A percentile compares a stretch with the other conserved stretches of the same genome.
phyloP scores from a whole-genome alignment of 1,140 invertebrate species.

The Hyles euphorbiae region DNA sequence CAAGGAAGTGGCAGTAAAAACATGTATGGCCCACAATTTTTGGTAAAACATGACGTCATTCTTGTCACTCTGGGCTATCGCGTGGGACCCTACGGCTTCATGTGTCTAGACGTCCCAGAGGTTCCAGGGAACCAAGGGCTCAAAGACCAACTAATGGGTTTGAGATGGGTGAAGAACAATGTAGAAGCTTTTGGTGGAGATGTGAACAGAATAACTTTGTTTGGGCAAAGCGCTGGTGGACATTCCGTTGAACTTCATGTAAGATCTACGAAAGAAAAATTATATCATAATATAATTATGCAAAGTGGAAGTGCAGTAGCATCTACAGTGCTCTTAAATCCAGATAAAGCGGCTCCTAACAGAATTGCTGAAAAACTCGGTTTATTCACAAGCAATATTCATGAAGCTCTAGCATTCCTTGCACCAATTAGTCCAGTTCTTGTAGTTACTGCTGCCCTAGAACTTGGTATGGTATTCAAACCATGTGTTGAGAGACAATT shows the following conservation, averaged over 20 bases:
- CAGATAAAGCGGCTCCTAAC: conserved; percentile 18
- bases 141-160: conserved; percentile 32
- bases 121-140: conserved; percentile 29
- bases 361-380: conserved; percentile 25
- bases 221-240: conserved; percentile 21
- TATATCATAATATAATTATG: conserved; percentile 25
- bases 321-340: conserved; percentile 15
- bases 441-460: conserved; percentile 11
- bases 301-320: conserved; percentile 26
- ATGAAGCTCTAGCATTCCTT: conserved; percentile 25
- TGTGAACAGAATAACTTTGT: conserved; percentile 23
- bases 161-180: conserved; percentile 32
- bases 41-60: conserved; percentile 19
- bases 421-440: conserved; percentile 6
- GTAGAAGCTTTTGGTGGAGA: conserved; percentile 32
- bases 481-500: conserved; percentile 29
- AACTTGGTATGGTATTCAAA: conserved; percentile 15
- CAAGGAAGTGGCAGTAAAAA: conserved; percentile 10
- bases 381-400: conserved; percentile 12
- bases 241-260: conserved; percentile 26
- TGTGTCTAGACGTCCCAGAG: conserved; percentile 23
- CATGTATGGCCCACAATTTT: conserved; percentile 7
- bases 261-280: conserved; percentile 17
- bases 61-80: conserved; percentile 21
- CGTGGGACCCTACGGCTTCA: conserved; percentile 21